phyloP scores from a whole-genome alignment of 2,113 vertebrate species.

The Cinclus cinclus region DNA sequence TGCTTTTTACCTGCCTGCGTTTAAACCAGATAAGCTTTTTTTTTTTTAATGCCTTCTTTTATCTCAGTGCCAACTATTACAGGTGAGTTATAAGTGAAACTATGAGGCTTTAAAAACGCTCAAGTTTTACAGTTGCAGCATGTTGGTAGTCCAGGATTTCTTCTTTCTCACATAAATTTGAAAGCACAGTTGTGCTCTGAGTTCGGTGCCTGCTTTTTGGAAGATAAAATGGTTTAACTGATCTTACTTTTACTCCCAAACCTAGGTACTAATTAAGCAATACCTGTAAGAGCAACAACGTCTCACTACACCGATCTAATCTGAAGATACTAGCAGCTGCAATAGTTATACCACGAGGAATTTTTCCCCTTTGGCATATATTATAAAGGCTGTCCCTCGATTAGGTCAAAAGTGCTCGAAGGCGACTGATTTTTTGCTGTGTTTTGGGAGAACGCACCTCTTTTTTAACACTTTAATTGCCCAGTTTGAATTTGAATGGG shows the following conservation, averaged over 20 bases:
- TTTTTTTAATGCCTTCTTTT: not conserved
- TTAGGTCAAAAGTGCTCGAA: slow-evolving; percentile 19
- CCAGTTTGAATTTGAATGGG: not conserved
- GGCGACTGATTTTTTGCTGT: not conserved
- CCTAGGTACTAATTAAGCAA: slow-evolving; percentile 10
- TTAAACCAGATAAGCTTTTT: not conserved
- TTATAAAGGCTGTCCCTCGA: not conserved
- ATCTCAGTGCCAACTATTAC: not conserved
- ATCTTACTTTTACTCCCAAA: not conserved
- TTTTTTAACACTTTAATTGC: not conserved
- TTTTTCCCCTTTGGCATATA: slow-evolving; percentile 3
- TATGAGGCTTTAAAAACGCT: not conserved
- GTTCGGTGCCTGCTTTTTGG: not conserved
- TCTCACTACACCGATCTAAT: slow-evolving; percentile 32
- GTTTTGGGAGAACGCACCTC: not conserved
- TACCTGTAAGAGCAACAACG: not conserved
- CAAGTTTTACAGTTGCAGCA: not conserved
- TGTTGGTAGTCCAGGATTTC: not conserved
- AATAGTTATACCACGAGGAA: not conserved
- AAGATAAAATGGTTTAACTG: not conserved
- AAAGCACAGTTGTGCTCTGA: not conserved
- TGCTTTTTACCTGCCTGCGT: not conserved
- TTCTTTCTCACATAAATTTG: not conserved
- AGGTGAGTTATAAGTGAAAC: not conserved
- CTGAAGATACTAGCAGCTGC: not conserved